Evolutionary conservation across 2,113 vertebrate genomes (phyloP).

Genomic region (Cyanistes caeruleus): DNA sequence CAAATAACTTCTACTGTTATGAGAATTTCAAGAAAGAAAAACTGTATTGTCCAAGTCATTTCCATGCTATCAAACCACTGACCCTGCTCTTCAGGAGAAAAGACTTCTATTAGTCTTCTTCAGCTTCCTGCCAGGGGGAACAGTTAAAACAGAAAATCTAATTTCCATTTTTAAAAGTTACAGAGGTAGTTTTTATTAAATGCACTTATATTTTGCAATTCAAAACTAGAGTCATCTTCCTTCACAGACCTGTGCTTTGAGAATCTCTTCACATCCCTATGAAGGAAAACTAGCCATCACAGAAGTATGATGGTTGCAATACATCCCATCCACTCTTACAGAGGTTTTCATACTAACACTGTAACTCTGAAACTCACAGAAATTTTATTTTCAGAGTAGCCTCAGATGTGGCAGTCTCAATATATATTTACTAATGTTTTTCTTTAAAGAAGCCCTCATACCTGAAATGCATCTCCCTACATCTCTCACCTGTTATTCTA

Average conservation of each 20-base stretch:
- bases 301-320: not conserved
- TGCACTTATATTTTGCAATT: not conserved
- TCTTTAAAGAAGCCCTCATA: not conserved
- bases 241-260: not conserved
- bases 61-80: not conserved
- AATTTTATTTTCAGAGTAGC: not conserved
- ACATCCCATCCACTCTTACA: not conserved
- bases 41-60: not conserved
- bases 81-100: not conserved
- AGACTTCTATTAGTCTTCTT: not conserved
- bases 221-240: not conserved
- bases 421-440: not conserved
- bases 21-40: not conserved
- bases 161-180: not conserved
- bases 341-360: not conserved
- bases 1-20: not conserved
- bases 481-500: not conserved
- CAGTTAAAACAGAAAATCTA: not conserved
- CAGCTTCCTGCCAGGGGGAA: not conserved
- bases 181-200: not conserved
- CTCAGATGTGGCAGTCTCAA: not conserved
- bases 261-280: not conserved
- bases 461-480: not conserved
- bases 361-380: not conserved
- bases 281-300: not conserved